Evolutionary conservation across 2,888 invertebrate species (phyloP).

Genomic region (Malthinus flaveolus): DNA sequence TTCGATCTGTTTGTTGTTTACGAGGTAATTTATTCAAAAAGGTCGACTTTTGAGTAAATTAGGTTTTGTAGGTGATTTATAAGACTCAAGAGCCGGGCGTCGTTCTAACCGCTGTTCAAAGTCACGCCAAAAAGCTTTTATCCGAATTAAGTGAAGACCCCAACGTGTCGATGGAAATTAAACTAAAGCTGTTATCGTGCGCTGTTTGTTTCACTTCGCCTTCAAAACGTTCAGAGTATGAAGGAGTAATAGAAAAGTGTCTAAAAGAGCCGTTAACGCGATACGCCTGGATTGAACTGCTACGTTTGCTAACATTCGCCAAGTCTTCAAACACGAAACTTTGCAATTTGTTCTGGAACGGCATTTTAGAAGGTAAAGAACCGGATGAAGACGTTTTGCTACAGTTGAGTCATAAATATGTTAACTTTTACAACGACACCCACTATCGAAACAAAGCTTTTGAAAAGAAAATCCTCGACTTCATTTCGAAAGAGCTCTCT

Average conservation of each 20-base stretch:
- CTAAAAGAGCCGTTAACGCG: constrained; percentile 44
- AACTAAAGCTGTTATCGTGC: constrained; percentile 52
- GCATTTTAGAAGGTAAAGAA: constrained; percentile 37
- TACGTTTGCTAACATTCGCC: constrained; percentile 54
- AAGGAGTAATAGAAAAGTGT: constrained; percentile 48
- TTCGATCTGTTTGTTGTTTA: constrained; percentile 51
- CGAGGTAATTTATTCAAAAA: too few relatives aligned
- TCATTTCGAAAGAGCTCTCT: constrained; percentile 50
- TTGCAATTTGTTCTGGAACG: constrained; percentile 57
- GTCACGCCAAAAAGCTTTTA: constrained; percentile 50
- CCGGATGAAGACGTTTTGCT: constrained; percentile 45
- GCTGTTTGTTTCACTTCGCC: constrained; percentile 55
- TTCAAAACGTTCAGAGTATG: constrained; percentile 51
- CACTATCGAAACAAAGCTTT: constrained; percentile 57
- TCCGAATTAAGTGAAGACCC: constrained; percentile 45
- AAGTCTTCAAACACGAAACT: constrained; percentile 56
- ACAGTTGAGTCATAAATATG: constrained; percentile 57
- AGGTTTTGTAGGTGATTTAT: constrained; percentile 25
- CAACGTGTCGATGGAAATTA: constrained; percentile 33
- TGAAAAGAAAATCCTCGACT: constrained; percentile 53
- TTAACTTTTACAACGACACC: constrained; percentile 59
- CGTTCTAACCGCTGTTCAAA: constrained; percentile 52
- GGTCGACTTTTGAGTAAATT: constrained; percentile 8
- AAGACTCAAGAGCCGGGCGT: constrained; percentile 59
- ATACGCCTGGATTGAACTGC: constrained; percentile 49